phyloP scores from a whole-genome alignment of 2,797 vertebrate species.

The Mormyrops attenuatus region DNA sequence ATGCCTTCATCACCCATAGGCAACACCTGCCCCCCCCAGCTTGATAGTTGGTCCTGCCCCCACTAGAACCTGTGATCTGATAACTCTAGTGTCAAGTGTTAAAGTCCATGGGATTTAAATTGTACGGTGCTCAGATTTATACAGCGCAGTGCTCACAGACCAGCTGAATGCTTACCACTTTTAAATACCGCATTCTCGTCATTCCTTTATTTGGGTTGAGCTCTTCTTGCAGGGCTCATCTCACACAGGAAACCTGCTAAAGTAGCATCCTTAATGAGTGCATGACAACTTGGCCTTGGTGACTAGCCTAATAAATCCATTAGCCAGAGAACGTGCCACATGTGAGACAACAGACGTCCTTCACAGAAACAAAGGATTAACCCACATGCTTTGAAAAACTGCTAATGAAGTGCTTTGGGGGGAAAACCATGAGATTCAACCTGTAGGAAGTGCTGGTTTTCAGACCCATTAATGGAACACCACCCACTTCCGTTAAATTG shows the following conservation, averaged over 20 bases:
- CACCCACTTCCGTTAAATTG: neutral
- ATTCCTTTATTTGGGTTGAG: neutral
- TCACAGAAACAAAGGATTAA: neutral
- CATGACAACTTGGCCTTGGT: neutral
- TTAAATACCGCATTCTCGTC: neutral
- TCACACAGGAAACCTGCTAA: neutral
- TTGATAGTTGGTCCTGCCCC: neutral
- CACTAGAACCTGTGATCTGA: neutral
- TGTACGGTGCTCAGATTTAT: neutral
- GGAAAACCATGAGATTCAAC: neutral
- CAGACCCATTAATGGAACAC: neutral
- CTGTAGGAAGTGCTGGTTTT: neutral
- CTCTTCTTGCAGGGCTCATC: neutral
- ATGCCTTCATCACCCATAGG: neutral
- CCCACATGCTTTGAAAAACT: neutral
- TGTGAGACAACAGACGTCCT: neutral
- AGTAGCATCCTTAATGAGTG: neutral
- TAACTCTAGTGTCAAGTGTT: neutral
- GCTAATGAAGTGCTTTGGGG: neutral
- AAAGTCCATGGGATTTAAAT: neutral
- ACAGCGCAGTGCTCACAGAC: neutral
- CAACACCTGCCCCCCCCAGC: neutral
- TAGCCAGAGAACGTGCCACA: neutral
- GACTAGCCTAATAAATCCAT: neutral
- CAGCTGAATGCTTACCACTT: neutral